These are phyloP conservation scores for Dexiosoma caninum DNA, from an alignment of 2,888 invertebrate genomes.

Conservation along the genomic window DNA sequence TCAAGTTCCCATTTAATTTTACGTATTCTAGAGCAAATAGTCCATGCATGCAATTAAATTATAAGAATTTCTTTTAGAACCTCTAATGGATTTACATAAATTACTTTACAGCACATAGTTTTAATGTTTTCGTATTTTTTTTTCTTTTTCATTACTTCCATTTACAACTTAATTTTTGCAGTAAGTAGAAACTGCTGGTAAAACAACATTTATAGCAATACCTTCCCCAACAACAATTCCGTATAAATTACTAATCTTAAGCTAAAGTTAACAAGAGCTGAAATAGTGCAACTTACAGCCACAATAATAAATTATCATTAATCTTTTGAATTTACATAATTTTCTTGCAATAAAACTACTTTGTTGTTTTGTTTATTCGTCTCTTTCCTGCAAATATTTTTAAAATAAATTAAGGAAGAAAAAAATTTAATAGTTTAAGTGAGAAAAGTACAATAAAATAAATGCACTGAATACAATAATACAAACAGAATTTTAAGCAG, in stretches of 20 bases:
- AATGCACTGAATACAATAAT: constrained; percentile 6
- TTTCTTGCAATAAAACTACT: constrained; percentile 54
- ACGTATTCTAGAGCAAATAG: neutral
- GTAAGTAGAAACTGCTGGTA: constrained; percentile 6
- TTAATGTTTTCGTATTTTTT: constrained; percentile 37
- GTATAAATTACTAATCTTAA: constrained; percentile 39
- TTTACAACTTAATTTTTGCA: constrained; percentile 60
- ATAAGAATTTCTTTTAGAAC: neutral
- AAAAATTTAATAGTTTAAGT: neutral
- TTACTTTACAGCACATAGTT: constrained; percentile 40
- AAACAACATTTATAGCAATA: neutral
- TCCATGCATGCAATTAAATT: neutral
- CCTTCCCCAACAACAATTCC: neutral
- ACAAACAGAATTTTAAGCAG: constrained; percentile 7
- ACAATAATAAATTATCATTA: constrained; percentile 61
- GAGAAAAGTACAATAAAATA: constrained; percentile 28
- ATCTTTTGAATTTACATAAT: constrained; percentile 63
- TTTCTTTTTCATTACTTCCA: constrained; percentile 4
- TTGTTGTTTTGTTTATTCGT: constrained; percentile 4
- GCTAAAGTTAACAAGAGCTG: constrained; percentile 42
- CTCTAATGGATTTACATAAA: constrained; percentile 58
- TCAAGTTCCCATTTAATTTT: neutral
- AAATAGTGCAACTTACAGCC: constrained; percentile 46
- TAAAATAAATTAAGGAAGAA: constrained; percentile 15
- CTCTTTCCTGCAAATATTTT: constrained; percentile 37